Conservation (phyloP, 53 echinoderm and acorn worm species). For the Holothuria leucospilota region DNA sequence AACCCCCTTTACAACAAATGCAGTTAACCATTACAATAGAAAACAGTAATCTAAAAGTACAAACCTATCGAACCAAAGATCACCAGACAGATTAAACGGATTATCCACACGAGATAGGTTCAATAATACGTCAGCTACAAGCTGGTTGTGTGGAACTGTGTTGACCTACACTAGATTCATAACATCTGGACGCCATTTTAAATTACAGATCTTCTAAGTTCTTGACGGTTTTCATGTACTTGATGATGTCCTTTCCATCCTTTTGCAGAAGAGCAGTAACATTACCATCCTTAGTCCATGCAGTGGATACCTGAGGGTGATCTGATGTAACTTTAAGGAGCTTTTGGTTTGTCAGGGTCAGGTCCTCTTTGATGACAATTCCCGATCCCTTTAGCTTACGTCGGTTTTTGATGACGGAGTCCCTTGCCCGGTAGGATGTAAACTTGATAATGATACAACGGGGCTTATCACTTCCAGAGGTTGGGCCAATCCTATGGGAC, state of each 20-base stretch:
- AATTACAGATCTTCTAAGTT: background rate
- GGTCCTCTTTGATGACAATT: background rate
- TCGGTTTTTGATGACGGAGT: too few species aligned
- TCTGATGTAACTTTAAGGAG: too few species aligned
- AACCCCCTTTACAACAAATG: too few species aligned
- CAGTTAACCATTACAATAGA: too few species aligned
- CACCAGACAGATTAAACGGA: too few species aligned
- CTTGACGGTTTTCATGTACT: background rate
- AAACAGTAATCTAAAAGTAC: too few species aligned
- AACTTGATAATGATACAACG: slow-evolving; percentile 1
- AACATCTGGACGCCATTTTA: background rate
- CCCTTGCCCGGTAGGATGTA: background rate
- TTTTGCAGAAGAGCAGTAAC: background rate
- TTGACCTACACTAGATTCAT: too few species aligned
- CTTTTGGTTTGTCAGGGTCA: background rate
- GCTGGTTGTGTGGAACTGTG: too few species aligned
- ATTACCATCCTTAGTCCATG: background rate
- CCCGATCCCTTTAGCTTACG: background rate
- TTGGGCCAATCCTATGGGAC: background rate
- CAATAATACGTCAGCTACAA: too few species aligned
- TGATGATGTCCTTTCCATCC: background rate
- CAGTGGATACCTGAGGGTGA: too few species aligned
- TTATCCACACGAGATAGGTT: too few species aligned
- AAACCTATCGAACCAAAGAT: too few species aligned
- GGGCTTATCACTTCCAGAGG: background rate